Evolutionary conservation across 2,888 invertebrate genomes (phyloP), one percentile per base, ranked within the genome.

Genomic region (Agrenia bidenticulata): DNA sequence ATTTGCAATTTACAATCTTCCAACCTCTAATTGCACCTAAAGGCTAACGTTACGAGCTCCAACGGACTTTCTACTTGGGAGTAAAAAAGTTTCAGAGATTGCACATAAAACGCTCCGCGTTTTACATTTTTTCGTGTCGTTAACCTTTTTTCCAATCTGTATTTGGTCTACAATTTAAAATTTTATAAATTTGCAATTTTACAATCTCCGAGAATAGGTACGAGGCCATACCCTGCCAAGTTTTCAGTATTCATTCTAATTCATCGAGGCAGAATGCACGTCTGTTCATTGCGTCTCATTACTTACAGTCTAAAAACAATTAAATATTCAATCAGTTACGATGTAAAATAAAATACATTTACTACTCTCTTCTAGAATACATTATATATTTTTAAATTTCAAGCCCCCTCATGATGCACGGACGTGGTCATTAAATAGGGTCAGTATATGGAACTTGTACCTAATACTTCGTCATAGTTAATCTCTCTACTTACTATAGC

Each of bases 111-210:
- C 32, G 32, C 5, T n/a, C 32, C 4, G 32, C 4, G 5, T 45
- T 45, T 45, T 45, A 15, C 15, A 17, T 45, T 45, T 45, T 45
- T 45, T 45, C 51, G 51, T 23, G 51, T 51, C 51, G 51, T 51
- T 51, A 51, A 51, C 51, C 51, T 19, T 51, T 51, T 51, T 51
- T 23, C 24, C 4, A 51, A 45, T 45, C 45, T 5, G 45, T 7
- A 32, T 32, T 45, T 45, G 45, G n/a, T 45, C 45, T 17, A 19
- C 45, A 17, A 17, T 45, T 45, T 45, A 45, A 45, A 17, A 45
- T 17, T n/a, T n/a, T 45, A 32, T 11, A 32, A 32, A 7, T 32
- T 32, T 32, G 11, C 32, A 32, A 32, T 32, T 32, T 32, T 32
- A 32, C 32, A 32, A 32, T 45, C 45, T 19, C 4, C 5, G 15